phyloP scores from a whole-genome alignment of 2,888 invertebrate species.

The Ophraella communa region DNA sequence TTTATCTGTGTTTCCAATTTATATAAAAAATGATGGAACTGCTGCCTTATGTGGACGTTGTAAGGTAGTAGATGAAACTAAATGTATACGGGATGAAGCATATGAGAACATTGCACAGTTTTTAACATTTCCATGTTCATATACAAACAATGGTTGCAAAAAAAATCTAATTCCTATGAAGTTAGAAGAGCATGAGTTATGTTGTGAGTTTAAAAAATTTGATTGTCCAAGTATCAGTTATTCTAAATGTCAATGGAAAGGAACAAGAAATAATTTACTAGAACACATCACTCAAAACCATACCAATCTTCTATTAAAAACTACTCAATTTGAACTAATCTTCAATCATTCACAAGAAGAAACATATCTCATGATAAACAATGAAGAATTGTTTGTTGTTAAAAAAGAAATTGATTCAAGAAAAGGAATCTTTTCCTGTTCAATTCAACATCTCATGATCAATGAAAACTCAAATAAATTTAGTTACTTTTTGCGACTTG shows the following conservation, averaged over 20 bases:
- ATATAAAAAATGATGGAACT: constrained; percentile 33
- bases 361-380: constrained; percentile 42
- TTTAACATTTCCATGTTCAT: constrained; percentile 49
- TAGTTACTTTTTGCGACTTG: constrained; percentile 33
- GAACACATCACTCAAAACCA: constrained; percentile 50
- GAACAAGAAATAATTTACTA: constrained; percentile 42
- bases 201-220: constrained; percentile 45
- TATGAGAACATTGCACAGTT: constrained; percentile 49
- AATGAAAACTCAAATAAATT: constrained; percentile 28
- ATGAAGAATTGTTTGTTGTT: constrained; percentile 47
- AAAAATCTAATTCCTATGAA: constrained; percentile 40
- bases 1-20: constrained; percentile 49
- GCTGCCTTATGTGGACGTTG: constrained; percentile 51
- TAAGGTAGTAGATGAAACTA: constrained; percentile 36
- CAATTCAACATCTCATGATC: constrained; percentile 34
- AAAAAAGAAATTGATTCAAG: constrained; percentile 43
- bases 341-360: constrained; percentile 46
- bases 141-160: constrained; percentile 47
- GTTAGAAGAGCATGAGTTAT: constrained; percentile 46
- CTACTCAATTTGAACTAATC: constrained; percentile 47
- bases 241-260: constrained; percentile 50
- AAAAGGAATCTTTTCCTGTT: constrained; percentile 32
- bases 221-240: constrained; percentile 43
- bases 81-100: constrained; percentile 41
- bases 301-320: constrained; percentile 40